Percentiles rank a stretch among this genome's conserved stretches.
Conservation (phyloP, 2,797 vertebrate genomes). For the Lerista edwardsae region DNA sequence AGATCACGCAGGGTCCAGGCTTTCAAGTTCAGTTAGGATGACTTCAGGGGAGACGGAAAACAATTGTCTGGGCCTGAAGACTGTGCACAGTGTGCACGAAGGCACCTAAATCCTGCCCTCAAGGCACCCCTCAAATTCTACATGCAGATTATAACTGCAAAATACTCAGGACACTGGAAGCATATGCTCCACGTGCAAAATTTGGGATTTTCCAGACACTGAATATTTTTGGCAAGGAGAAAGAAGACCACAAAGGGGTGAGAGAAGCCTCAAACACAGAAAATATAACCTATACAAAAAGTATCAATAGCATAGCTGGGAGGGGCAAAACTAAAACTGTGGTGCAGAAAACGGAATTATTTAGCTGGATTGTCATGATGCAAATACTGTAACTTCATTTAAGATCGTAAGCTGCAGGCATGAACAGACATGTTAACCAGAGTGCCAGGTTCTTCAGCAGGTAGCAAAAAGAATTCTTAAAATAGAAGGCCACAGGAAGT, state of each 20-base stretch:
- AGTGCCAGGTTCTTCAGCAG: neutral
- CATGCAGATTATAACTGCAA: neutral
- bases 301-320: no score
- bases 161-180: neutral
- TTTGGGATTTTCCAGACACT: neutral
- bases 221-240: neutral
- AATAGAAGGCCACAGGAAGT: neutral
- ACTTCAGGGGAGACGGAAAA: neutral
- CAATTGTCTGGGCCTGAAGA: neutral
- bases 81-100: neutral
- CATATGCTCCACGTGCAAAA: neutral
- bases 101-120: neutral
- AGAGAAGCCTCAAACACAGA: neutral
- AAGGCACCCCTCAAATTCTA: neutral
- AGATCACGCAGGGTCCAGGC: conserved; percentile 4
- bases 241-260: neutral
- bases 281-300: no score
- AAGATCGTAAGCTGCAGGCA: neutral
- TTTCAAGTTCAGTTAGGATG: neutral
- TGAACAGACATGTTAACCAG: neutral
- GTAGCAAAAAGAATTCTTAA: neutral
- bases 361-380: neutral
- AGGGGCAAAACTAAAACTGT: neutral
- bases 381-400: neutral
- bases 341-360: neutral